Base-by-base conservation (phyloP, 2,888 invertebrate species). In the Cetonia aurata region DNA sequence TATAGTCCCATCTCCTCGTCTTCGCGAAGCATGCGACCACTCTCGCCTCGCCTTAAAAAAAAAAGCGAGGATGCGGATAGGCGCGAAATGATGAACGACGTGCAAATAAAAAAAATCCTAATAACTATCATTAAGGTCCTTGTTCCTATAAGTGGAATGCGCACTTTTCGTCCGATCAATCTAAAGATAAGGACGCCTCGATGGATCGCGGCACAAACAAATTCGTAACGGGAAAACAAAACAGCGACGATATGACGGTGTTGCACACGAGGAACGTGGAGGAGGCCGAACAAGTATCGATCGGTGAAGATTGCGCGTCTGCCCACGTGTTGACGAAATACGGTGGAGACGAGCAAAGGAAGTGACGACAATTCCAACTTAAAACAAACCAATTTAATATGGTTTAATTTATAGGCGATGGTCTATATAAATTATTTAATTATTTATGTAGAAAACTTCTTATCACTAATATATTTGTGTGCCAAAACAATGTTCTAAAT, bases 61-160 rank as follows among this genome's bases (percentile, higher is more conserved):
- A 48, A 48, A 13, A 60, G 13, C 48, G 48, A 46, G 13, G 25
- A 25, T 25, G 25, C 25, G 25, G 25, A 25, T 1, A 25, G 25
- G 25, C 60, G 44, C 44, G 53, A 46, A 52, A 60, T 60, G 69
- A 69, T 69, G 53, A 69, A 69, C 53, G 69, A 69, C 62, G 69
- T 62, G 69, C 69, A 69, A 69, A 69, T 62, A 69, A 69, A 69
- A 69, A 25, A 57, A 69, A 31, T 60, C 53, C 60, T 69, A 69
- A 69, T 69, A 69, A 69, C 69, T 69, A 69, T 69, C 52, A 69
- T 69, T 69, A 69, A 69, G 25, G 60, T 4, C 53, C 52, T 50
- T 69, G 69, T 62, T 53, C 33, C 53, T 53, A 52, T 69, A 60
- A 53, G 60, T 42, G 60, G 53, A 69, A 53, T 52, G 62, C 69